These are phyloP conservation scores for Periparus ater DNA, from an alignment of 2,797 vertebrate genomes.

Conservation along the genomic window DNA sequence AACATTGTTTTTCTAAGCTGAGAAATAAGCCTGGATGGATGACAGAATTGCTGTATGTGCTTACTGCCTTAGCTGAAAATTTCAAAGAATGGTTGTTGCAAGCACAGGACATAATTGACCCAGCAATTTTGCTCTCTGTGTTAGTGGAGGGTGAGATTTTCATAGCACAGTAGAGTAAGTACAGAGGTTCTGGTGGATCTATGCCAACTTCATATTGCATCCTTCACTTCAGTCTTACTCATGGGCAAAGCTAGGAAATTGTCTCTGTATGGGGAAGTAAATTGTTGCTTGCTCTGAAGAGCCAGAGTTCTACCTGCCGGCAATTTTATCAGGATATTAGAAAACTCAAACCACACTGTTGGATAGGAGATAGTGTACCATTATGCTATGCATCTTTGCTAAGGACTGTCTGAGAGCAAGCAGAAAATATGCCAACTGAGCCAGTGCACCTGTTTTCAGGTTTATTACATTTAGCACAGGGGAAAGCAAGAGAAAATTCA, in stretches of 20 bases:
- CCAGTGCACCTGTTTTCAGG: slow-evolving; percentile 32
- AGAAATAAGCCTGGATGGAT: not conserved
- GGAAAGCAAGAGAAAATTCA: slow-evolving; percentile 16
- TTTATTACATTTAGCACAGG: slow-evolving; percentile 30
- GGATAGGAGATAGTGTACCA: not conserved
- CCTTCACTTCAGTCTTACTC: not conserved
- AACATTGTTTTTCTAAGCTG: not conserved
- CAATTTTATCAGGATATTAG: slow-evolving; percentile 9
- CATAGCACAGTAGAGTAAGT: not conserved
- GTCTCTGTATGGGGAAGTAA: not conserved
- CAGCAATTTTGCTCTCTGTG: not conserved
- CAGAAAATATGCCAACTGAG: not conserved
- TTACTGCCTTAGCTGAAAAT: not conserved
- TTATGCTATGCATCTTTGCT: not conserved
- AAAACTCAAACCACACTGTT: not conserved
- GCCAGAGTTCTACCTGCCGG: not conserved
- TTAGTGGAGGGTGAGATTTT: not conserved
- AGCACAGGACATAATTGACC: not conserved
- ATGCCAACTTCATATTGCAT: not conserved
- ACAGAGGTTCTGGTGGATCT: not conserved
- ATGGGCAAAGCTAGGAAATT: not conserved
- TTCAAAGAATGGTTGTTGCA: not conserved
- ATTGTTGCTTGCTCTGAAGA: not conserved
- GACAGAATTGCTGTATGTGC: not conserved
- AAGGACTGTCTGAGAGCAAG: not conserved